Evolutionary conservation across 1,140 invertebrate genomes (phyloP), one percentile per base, ranked within the genome.

Genomic region (Halyomorpha halys): DNA sequence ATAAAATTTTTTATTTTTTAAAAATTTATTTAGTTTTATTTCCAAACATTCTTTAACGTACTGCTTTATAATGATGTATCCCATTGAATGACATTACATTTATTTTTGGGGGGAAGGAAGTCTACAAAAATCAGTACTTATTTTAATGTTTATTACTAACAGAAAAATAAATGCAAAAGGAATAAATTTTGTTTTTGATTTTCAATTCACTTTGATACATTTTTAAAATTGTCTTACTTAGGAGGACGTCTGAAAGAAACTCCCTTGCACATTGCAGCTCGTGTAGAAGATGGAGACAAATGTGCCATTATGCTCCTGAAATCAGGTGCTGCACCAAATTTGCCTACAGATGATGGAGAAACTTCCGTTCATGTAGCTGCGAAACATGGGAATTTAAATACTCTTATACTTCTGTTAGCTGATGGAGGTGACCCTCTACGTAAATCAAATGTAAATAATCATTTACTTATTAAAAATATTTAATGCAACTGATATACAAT

Each of bases 291-390:
- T 71, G 94, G 94, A 56, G 94, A 97, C 72, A 87, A 92, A 74
- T 98, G 95, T 77, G 95, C 93, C 13, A 81, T 97, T 66, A 97
- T 99, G 94, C 76, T 99, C 65, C 76, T 99, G 4, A 99, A 99
- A 77, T 96, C 92, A 15, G 97, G 97, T 5, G 96, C 96, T 13
- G 89, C 94, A 67, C 90, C 96, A 0, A 98, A 99, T 78, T 82
- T 91, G 62, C 83, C 83, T 0, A 92, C 87, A 11, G 86, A 97
- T 75, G 94, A 97, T 75, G 94, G 94, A 16, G 89, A 95, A 75
- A 95, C 93, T 0, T 90, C 94, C 0, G 86, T 97, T 3, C 94
- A 97, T 68, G 89, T 95, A 3, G 91, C 94, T 0, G 90, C 93
- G 0, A 83, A 88, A 63, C 82, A 91, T 72, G 94, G 94, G 0